Percentiles rank a stretch among this genome's conserved stretches.
Conservation (phyloP, 1,140 invertebrate species). For the Drosophila erecta region DNA sequence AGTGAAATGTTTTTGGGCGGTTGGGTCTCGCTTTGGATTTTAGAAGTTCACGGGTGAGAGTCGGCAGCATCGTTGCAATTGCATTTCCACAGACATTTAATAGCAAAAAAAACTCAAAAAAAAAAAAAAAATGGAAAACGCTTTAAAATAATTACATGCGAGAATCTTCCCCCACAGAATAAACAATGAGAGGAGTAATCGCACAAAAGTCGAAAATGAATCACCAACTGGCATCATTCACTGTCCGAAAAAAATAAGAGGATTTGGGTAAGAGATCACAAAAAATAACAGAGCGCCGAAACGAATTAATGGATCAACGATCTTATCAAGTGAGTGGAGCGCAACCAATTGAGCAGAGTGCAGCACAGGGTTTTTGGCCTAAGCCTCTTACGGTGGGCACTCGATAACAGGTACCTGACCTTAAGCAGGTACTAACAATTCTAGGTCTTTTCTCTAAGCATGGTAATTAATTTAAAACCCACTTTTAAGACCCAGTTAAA, state of each 20-base stretch:
- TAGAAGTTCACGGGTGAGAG: constrained; percentile 25
- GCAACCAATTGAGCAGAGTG: constrained; percentile 28
- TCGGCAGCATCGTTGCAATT: constrained; percentile 41
- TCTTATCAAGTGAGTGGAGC: constrained; percentile 36
- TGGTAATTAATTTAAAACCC: not conserved
- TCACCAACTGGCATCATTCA: constrained; percentile 47
- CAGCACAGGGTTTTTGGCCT: constrained; percentile 4
- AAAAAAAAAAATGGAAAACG: constrained; percentile 35
- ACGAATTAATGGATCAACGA: constrained; percentile 39
- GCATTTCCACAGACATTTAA: constrained; percentile 53
- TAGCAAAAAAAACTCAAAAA: not conserved
- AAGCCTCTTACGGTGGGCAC: constrained; percentile 14
- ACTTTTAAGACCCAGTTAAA: not conserved
- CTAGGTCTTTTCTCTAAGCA: not conserved
- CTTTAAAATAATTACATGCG: constrained; percentile 62
- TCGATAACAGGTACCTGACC: not conserved
- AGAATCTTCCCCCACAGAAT: constrained; percentile 33
- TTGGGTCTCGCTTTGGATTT: constrained; percentile 39
- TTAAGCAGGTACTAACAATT: not conserved
- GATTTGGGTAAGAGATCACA: constrained; percentile 27
- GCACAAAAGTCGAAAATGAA: constrained; percentile 30
- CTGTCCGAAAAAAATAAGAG: constrained; percentile 7
- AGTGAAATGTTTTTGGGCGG: constrained; percentile 69
- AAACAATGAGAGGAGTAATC: constrained; percentile 13
- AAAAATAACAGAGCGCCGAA: constrained; percentile 31